Conservation (phyloP, 2,113 vertebrate species). For the Pseudorectes ferrugineus region DNA sequence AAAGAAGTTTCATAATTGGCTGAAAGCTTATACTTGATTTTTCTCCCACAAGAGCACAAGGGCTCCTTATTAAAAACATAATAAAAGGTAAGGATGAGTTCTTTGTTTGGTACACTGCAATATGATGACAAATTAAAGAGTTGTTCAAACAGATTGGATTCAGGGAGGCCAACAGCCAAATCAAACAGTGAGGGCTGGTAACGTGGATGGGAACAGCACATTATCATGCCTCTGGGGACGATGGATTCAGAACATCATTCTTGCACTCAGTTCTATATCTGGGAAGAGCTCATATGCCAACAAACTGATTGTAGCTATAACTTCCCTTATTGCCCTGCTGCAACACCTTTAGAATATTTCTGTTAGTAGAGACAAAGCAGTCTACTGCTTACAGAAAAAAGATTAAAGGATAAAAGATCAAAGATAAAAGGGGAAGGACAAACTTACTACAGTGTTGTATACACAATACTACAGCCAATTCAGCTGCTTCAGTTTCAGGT, state of each 20-base stretch:
- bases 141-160: background rate
- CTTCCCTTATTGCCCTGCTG: background rate
- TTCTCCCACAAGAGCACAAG: background rate
- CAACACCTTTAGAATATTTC: background rate
- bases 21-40: constrained; percentile 4
- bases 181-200: background rate
- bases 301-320: background rate
- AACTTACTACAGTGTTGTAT: background rate
- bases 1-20: background rate
- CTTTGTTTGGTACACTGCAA: background rate
- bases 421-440: background rate
- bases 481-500: background rate
- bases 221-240: background rate
- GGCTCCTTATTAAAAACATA: constrained; percentile 11
- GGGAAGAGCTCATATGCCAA: background rate
- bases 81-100: background rate
- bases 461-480: background rate
- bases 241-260: background rate
- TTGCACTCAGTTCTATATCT: background rate
- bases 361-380: background rate
- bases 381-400: background rate
- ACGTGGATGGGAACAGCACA: background rate
- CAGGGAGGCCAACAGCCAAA: background rate
- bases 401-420: background rate
- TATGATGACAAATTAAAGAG: background rate